Percentiles rank a stretch among this genome's conserved stretches.
These are phyloP conservation scores for Colaptes auratus DNA, from an alignment of 2,113 vertebrate species.

Conservation along the genomic window DNA sequence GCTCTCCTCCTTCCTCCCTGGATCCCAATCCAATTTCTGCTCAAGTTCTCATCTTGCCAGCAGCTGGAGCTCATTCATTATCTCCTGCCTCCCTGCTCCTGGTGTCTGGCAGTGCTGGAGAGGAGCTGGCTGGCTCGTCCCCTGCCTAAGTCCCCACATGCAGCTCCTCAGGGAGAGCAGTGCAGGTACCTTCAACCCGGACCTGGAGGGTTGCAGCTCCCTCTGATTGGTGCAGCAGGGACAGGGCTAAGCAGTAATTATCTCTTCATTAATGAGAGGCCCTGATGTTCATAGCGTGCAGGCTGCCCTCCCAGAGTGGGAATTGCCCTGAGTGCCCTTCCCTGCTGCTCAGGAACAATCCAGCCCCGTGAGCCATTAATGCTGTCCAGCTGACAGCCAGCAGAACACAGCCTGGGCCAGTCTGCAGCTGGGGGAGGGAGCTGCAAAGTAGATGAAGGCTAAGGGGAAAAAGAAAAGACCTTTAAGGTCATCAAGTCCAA, in stretches of 20 bases:
- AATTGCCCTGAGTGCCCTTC: conserved; percentile 6
- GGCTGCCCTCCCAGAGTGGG: background rate
- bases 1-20: background rate
- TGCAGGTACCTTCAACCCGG: accelerated
- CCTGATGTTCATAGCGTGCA: background rate
- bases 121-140: background rate
- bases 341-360: conserved; percentile 31
- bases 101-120: background rate
- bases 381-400: background rate
- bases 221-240: background rate
- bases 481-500: background rate
- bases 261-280: background rate
- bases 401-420: background rate
- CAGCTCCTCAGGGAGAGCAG: background rate
- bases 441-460: background rate
- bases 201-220: background rate
- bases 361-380: background rate
- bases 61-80: conserved; percentile 36
- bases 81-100: background rate
- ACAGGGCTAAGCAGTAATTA: background rate
- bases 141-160: background rate
- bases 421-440: background rate
- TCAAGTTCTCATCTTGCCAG: background rate
- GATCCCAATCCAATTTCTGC: background rate
- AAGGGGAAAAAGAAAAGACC: background rate